Evolutionary conservation across 2,797 vertebrate genomes (phyloP), one percentile per base, ranked within the genome.

Genomic region (Onychomys leucogaster): DNA sequence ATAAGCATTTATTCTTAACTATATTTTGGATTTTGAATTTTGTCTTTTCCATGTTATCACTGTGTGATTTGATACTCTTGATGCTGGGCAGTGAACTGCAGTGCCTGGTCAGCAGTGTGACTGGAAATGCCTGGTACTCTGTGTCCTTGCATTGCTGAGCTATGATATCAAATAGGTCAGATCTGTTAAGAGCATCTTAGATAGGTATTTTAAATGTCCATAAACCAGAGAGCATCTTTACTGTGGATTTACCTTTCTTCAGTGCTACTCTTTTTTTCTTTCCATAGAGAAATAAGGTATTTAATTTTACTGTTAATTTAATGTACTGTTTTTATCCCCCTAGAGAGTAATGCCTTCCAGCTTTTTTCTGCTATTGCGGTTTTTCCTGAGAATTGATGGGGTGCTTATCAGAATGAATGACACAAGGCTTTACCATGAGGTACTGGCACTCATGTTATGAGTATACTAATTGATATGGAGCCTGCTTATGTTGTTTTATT

Each of bases 271-370:
- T 67, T 25, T 16, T 52, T 49, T 91, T 90, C 27, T 95, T 95
- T 95, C 73, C 92, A 43, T 46, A 94, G 43, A 89, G 43, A 93
- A 95, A 87, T 85, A 69, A 43, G 82, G 23, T 89, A 46, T 78
- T 94, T 90, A 34, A 61, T 96, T 89, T 94, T 93, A n/a, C n/a
- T n/a, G n/a, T n/a, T n/a, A n/a, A n/a, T 65, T 85, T 73, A 61
- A 77, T 65, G 13, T 90, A 1, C 0, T 75, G 84, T 96, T 96
- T 91, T 94, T 34, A 92, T 94, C 90, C 46, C 23, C 32, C 23
- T 98, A 99, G 99, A 99, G 99, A 98, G 99, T 99, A 95, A 99
- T 99, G 99, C 99, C 99, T 96, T 99, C 99, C 90, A 99, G 99
- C 93, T 99, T 99, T 98, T 99, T 99, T 98, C 98, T 99, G 97